A percentile compares a stretch with the other conserved stretches of the same genome.
Conservation (phyloP, 2,888 invertebrate species). For the Gymnoscelis rufifasciata region DNA sequence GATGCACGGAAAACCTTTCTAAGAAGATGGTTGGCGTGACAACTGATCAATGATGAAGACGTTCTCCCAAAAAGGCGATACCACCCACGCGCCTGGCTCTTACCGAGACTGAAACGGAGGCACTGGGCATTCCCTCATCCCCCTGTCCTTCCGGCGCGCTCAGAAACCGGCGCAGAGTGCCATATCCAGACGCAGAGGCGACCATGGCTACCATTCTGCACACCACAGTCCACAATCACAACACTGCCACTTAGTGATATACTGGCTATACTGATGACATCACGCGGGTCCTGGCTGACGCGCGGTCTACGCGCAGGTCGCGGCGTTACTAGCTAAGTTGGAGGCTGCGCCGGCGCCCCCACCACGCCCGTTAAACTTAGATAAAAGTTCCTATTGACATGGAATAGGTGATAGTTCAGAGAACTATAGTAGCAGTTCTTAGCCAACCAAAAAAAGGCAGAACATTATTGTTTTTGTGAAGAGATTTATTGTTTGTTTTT, state of each 20-base stretch:
- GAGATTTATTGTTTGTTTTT: too few species aligned
- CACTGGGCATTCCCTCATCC: conserved; percentile 53
- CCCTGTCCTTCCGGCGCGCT: conserved; percentile 67
- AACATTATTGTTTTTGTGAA: too few species aligned
- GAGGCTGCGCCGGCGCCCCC: conserved; percentile 33
- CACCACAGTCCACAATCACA: conserved; percentile 49
- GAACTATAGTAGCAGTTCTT: background rate
- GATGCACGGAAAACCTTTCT: background rate
- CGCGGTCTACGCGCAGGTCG: conserved; percentile 44
- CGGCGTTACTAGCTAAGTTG: conserved; percentile 32
- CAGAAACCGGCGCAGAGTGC: conserved; percentile 72
- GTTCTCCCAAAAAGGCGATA: background rate
- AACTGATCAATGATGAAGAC: too few species aligned
- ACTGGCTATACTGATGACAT: conserved; percentile 47
- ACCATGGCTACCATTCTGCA: conserved; percentile 74
- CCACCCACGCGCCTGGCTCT: conserved; percentile 29
- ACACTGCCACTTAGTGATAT: conserved; percentile 37
- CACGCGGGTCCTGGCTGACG: conserved; percentile 61
- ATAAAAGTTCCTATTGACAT: conserved; percentile 37
- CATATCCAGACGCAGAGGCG: conserved; percentile 74
- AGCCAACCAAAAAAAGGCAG: too few species aligned
- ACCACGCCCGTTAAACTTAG: conserved; percentile 42
- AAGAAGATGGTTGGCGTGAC: too few species aligned
- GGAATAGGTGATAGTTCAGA: conserved; percentile 5
- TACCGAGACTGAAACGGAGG: conserved; percentile 74